Conservation (phyloP, 1,140 invertebrate genomes). For the Bombyx mandarina region DNA sequence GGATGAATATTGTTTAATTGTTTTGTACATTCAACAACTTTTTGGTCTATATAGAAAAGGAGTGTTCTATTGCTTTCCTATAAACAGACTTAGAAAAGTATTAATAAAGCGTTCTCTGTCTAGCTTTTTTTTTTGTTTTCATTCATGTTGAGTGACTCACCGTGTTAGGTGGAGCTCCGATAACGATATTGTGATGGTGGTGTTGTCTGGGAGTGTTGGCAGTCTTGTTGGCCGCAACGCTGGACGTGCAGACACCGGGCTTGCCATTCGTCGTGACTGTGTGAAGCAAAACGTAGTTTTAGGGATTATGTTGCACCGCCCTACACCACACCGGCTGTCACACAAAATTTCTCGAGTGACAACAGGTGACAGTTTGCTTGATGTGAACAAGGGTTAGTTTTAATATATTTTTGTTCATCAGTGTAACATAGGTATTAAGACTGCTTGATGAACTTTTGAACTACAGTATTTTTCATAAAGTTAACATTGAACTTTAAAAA, state of each 20-base stretch:
- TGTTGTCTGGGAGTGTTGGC: constrained; percentile 12
- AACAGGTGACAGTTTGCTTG: constrained; percentile 17
- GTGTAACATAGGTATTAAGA: no score
- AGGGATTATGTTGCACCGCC: constrained; percentile 4
- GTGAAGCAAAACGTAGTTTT: no score
- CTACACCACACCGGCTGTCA: constrained; percentile 11
- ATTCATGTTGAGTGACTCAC: constrained; percentile 3
- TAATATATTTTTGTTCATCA: neutral
- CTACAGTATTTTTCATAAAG: no score
- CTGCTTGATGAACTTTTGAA: no score
- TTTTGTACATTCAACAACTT: no score
- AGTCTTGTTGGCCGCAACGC: constrained; percentile 4
- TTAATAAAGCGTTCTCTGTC: no score
- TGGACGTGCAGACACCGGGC: constrained; percentile 13
- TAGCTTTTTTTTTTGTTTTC: no score
- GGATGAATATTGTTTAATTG: no score
- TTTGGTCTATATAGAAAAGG: no score
- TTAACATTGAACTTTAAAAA: no score
- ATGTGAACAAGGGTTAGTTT: neutral
- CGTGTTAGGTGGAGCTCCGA: constrained; percentile 24
- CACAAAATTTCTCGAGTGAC: constrained; percentile 9
- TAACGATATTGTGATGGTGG: constrained; percentile 47
- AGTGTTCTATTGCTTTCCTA: no score
- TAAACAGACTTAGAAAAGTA: no score
- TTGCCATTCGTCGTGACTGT: constrained; percentile 16